Percentiles rank a stretch among this genome's conserved stretches.
Evolutionary conservation across 2,888 invertebrate genomes (phyloP).

Genomic region (Auanema freiburgensis): DNA sequence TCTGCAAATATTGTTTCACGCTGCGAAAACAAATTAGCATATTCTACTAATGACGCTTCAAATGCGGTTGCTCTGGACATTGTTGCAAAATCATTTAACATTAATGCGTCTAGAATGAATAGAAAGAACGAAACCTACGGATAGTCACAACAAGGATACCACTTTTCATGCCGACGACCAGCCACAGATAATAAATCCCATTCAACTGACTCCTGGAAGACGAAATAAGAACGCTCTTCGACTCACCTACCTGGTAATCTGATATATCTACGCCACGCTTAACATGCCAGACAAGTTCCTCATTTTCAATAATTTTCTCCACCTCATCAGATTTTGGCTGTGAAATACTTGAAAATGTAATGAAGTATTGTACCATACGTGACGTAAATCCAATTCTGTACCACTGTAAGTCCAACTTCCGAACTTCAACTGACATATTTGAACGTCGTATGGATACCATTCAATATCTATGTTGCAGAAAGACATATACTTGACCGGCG

Average conservation of each 20-base stretch:
- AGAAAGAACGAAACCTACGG: constrained; percentile 39
- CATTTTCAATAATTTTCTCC: constrained; percentile 24
- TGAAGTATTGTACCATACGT: constrained; percentile 35
- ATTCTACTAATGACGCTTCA: no score
- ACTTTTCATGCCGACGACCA: constrained; percentile 74
- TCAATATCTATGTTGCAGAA: constrained; percentile 62
- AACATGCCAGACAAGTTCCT: constrained; percentile 38
- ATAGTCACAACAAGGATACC: constrained; percentile 63
- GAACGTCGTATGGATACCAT: constrained; percentile 62
- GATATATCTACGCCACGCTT: constrained; percentile 55
- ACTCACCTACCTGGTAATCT: constrained; percentile 48
- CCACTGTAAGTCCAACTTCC: constrained; percentile 64
- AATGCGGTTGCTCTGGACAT: not conserved
- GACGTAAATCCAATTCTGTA: constrained; percentile 59
- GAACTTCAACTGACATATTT: constrained; percentile 61
- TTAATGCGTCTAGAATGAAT: not conserved
- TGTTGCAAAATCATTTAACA: not conserved
- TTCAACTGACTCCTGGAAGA: constrained; percentile 57
- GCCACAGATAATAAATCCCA: constrained; percentile 61
- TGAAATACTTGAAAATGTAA: constrained; percentile 2
- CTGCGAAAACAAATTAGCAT: not conserved
- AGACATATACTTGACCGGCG: constrained; percentile 60
- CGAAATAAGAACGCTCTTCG: not conserved
- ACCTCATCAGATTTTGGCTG: constrained; percentile 45
- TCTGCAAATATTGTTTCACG: constrained; percentile 33